Percentiles rank a stretch among this genome's conserved stretches.
These are phyloP conservation scores for Ochotona curzoniae DNA, from an alignment of 2,113 vertebrate species.

Conservation along the genomic window DNA sequence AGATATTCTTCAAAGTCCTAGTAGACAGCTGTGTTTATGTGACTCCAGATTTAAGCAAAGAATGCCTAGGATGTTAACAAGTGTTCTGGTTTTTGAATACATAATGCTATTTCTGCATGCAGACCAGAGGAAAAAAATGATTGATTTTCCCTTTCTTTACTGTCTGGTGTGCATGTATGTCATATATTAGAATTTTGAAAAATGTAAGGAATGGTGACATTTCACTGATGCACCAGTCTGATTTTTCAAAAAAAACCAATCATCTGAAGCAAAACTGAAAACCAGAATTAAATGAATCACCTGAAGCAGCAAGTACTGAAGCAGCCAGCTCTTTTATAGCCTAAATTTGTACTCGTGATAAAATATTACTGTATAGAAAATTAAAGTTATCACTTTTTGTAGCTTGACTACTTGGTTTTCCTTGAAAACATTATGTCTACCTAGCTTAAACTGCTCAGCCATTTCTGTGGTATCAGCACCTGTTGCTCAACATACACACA, in stretches of 20 bases:
- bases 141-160: neutral
- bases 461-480: neutral
- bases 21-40: neutral
- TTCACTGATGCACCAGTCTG: neutral
- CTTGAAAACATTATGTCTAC: conserved; percentile 1
- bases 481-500: neutral
- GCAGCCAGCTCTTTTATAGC: neutral
- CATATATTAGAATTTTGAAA: conserved; percentile 28
- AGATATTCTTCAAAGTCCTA: neutral
- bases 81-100: neutral
- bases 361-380: neutral
- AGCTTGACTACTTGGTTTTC: neutral
- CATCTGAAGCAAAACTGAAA: neutral
- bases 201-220: neutral
- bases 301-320: conserved; percentile 6
- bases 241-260: neutral
- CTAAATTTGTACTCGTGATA: neutral
- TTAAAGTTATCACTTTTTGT: conserved; percentile 45
- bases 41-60: neutral
- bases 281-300: neutral
- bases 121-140: neutral
- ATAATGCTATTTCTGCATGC: neutral
- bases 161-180: neutral
- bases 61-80: neutral
- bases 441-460: neutral